phyloP scores from a whole-genome alignment of 1,140 invertebrate genomes.

The Drosophila murphyi region DNA sequence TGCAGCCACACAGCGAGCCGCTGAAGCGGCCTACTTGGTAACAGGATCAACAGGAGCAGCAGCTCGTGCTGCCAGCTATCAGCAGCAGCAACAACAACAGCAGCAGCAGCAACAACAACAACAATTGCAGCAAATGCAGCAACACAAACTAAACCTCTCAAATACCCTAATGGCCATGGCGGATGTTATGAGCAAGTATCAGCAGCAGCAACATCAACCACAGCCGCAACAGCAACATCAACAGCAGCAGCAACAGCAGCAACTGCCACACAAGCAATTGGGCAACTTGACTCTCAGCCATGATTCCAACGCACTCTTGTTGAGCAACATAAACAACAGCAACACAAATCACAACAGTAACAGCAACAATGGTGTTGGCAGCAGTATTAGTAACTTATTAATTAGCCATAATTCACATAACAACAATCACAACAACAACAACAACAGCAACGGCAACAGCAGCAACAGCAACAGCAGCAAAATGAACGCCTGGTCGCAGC shows the following conservation, averaged over 20 bases:
- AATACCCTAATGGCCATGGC: conserved; percentile 67
- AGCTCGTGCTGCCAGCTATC: conserved; percentile 40
- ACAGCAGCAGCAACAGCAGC: conserved; percentile 52
- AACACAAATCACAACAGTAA: conserved; percentile 36
- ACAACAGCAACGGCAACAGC: conserved; percentile 23
- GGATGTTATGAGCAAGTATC: conserved; percentile 70
- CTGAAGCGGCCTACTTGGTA: conserved; percentile 36
- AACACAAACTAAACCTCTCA: conserved; percentile 48
- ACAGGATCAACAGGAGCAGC: conserved; percentile 28
- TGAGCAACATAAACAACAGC: conserved; percentile 48
- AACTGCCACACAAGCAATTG: conserved; percentile 39
- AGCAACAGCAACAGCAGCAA: conserved; percentile 31
- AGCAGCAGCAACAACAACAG: conserved; percentile 45
- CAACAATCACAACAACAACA: conserved; percentile 49
- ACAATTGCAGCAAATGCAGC: conserved; percentile 16
- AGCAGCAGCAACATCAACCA: conserved; percentile 58
- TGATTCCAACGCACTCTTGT: conserved; percentile 41
- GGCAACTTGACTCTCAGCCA: conserved; percentile 31
- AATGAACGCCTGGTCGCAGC: conserved; percentile 44
- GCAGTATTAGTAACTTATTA: conserved; percentile 84
- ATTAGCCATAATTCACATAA: conserved; percentile 83
- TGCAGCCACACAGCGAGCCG: conserved; percentile 24
- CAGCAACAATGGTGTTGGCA: conserved; percentile 58
- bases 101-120: conserved; percentile 49
- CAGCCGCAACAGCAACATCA: conserved; percentile 53